Base-by-base conservation (phyloP, 2,888 invertebrate genomes). In the Panopea generosa region DNA sequence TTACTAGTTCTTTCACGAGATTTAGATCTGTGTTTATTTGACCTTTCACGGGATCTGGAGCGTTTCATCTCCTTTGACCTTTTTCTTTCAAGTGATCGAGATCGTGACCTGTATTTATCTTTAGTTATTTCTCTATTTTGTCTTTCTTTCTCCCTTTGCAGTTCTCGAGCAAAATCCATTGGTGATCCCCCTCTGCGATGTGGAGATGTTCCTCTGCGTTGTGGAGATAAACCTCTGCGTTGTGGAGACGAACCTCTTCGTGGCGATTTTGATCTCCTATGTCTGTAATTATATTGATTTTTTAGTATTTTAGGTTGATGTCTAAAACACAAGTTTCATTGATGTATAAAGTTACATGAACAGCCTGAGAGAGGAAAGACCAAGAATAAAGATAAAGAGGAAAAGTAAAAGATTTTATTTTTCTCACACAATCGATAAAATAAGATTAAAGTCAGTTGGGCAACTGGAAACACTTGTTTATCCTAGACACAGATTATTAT, bases 71-170 rank as follows among this genome's bases (percentile, higher is more conserved):
- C 38, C 26, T 62, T 55, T 14, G 56, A 56, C n/a, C 52, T 24
- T 27, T 61, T 40, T 20, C 68, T 65, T 16, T 77, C 71, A 26
- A 56, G 62, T n/a, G 68, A 65, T 14, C 59, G 43, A 40, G 71
- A 65, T 57, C 67, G 38, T n/a, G 52, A 16, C 11, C 4, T 33
- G 43, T 49, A 45, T 18, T 57, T 55, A 26, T 49, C 49, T 29
- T 63, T 67, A n/a, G 86, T 86, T 53, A 76, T 83, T 45, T 87
- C 85, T 26, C 86, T 68, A n/a, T 78, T 82, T 71, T 90, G 90
- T 14, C 90, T 73, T 18, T 87, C 84, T 22, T 82, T 74, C 61
- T 90, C 90, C 45, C 83, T 72, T 40, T 86, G 87, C 20, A 90
- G 62, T 40, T 89, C 88, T 53, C 83, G 67, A 6, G 87, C 83